Evolutionary conservation across 2,888 invertebrate genomes (phyloP).

Genomic region (Cheilosia scutellata): DNA sequence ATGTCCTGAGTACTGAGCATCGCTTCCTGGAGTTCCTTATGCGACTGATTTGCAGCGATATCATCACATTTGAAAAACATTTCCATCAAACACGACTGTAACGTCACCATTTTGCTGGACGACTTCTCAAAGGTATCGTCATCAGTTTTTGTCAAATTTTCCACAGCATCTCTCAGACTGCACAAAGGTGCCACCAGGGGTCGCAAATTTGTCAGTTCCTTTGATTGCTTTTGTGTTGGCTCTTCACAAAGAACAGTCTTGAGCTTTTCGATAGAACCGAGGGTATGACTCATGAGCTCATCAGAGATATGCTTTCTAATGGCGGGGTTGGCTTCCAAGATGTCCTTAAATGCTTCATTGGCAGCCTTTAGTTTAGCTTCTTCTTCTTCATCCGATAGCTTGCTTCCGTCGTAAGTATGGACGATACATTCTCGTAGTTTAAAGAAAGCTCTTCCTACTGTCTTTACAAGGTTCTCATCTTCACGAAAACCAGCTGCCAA

Average conservation of each 20-base stretch:
- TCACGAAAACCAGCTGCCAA: constrained; percentile 17
- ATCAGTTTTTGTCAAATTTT: constrained; percentile 31
- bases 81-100: constrained; percentile 81
- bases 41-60: constrained; percentile 9
- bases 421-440: constrained; percentile 81
- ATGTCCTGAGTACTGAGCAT: constrained; percentile 27
- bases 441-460: constrained; percentile 78
- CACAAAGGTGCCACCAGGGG: constrained; percentile 58
- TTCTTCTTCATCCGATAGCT: constrained; percentile 66
- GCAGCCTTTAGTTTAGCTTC: constrained; percentile 30
- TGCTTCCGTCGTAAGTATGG: constrained; percentile 80
- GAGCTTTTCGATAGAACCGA: constrained; percentile 46
- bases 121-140: constrained; percentile 77
- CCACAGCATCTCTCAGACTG: constrained; percentile 31
- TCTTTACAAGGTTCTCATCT: constrained; percentile 55
- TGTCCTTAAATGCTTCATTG: constrained; percentile 77
- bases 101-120: constrained; percentile 79
- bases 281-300: constrained; percentile 44
- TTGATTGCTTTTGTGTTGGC: constrained; percentile 80
- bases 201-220: constrained; percentile 63
- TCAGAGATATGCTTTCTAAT: constrained; percentile 49
- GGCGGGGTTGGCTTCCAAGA: constrained; percentile 43
- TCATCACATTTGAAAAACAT: constrained; percentile 80
- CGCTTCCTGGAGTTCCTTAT: constrained; percentile 27
- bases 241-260: constrained; percentile 72